Evolutionary conservation across 1,140 invertebrate species (phyloP).

Genomic region (Eupeodes corollae): DNA sequence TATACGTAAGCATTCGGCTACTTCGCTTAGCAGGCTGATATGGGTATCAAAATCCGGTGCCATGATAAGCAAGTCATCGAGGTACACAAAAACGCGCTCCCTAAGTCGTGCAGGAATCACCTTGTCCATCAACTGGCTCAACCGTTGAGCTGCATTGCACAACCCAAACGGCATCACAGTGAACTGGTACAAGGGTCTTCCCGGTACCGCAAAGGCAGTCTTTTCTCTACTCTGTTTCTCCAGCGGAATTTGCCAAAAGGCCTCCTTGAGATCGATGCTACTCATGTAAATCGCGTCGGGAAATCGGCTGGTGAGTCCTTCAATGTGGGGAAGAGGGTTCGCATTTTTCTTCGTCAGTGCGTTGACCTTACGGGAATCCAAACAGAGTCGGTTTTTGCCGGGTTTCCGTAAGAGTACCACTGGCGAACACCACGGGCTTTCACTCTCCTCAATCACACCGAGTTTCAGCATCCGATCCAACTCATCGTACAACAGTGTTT

Average conservation of each 20-base stretch:
- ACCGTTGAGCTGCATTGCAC: slow-evolving; percentile 2
- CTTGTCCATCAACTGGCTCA: slow-evolving; percentile 3
- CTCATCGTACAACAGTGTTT: neutral
- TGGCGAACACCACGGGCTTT: neutral
- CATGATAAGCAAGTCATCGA: slow-evolving; percentile 3
- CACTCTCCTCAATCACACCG: slow-evolving; percentile 7
- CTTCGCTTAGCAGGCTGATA: neutral
- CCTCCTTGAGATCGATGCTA: slow-evolving; percentile 24
- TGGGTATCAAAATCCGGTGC: neutral
- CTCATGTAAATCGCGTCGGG: slow-evolving; percentile 5
- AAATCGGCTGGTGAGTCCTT: slow-evolving; percentile 7
- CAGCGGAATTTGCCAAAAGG: slow-evolving; percentile 30
- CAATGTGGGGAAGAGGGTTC: slow-evolving; percentile 11
- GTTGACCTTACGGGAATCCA: slow-evolving; percentile 21
- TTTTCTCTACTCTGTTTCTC: slow-evolving; percentile 19
- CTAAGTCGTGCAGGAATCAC: slow-evolving; percentile 1
- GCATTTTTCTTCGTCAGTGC: neutral
- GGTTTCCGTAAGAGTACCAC: slow-evolving; percentile 15
- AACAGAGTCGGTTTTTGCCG: slow-evolving; percentile 14
- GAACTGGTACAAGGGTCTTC: slow-evolving; percentile 25
- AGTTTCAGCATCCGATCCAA: slow-evolving; percentile 3
- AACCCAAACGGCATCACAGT: slow-evolving; percentile 4
- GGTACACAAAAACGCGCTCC: slow-evolving; percentile 2
- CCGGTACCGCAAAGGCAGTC: slow-evolving; percentile 38
- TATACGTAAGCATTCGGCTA: neutral